These are phyloP conservation scores for Hydropsyche betteni DNA, from an alignment of 2,888 invertebrate species.

Conservation along the genomic window DNA sequence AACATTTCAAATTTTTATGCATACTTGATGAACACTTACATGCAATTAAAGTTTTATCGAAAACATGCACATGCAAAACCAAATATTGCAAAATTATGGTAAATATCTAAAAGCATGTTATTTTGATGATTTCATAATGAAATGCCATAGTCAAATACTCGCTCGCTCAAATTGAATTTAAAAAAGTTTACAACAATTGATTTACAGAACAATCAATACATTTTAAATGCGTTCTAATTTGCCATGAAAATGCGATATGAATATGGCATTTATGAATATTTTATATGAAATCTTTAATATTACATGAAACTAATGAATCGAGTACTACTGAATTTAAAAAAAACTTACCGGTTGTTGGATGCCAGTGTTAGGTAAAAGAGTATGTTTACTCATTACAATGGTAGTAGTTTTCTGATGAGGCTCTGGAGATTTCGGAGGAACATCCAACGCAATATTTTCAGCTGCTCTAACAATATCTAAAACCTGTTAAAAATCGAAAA, in stretches of 20 bases:
- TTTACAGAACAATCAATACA: no score
- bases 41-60: slow-evolving; percentile 21
- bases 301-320: no score
- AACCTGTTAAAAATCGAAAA: slow-evolving; percentile 65
- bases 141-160: no score
- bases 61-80: slow-evolving; percentile 27
- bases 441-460: slow-evolving; percentile 77
- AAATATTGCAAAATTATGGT: no score
- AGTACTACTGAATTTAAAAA: neutral
- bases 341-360: slow-evolving; percentile 63
- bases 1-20: neutral
- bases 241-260: no score
- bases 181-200: no score
- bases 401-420: slow-evolving; percentile 86
- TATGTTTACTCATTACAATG: slow-evolving; percentile 94
- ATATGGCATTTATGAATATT: no score
- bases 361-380: slow-evolving; percentile 70
- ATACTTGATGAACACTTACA: slow-evolving; percentile 22
- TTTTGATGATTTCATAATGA: no score
- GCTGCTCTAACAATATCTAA: slow-evolving; percentile 91
- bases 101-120: no score
- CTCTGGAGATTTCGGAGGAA: slow-evolving; percentile 79
- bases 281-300: no score
- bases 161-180: no score
- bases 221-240: no score